These are phyloP conservation scores for Narcine bancroftii DNA, from an alignment of 2,113 vertebrate genomes.

Conservation along the genomic window DNA sequence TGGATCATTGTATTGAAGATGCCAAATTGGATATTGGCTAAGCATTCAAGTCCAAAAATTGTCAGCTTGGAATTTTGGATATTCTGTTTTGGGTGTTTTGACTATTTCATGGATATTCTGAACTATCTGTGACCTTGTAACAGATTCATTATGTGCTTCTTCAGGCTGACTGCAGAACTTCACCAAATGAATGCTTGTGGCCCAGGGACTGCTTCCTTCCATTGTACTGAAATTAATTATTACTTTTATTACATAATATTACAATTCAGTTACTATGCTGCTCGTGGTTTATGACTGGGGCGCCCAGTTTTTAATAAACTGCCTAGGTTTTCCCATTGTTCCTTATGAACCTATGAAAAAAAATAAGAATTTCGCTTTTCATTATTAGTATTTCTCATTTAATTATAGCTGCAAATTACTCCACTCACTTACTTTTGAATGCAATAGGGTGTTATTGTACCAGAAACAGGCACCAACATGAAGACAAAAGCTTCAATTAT, in stretches of 20 bases:
- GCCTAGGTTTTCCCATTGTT: no score
- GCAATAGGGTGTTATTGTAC: background rate
- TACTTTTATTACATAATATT: conserved; percentile 10
- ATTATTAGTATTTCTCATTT: background rate
- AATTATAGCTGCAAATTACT: conserved; percentile 1
- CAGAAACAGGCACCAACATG: background rate
- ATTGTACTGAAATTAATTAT: conserved; percentile 18
- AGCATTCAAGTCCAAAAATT: background rate
- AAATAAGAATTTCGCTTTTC: conserved; percentile 8
- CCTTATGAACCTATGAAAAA: background rate
- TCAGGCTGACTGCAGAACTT: conserved; percentile 14
- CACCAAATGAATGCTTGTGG: background rate
- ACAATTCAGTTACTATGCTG: background rate
- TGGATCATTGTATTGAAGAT: background rate
- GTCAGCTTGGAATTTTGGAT: background rate
- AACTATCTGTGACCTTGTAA: conserved; percentile 28
- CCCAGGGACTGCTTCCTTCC: conserved; percentile 21
- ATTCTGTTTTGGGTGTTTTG: background rate
- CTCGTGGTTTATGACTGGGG: conserved; percentile 19
- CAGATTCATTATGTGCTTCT: conserved; percentile 11
- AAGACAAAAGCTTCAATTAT: background rate
- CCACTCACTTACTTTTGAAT: background rate
- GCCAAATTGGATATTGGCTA: background rate
- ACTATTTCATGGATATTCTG: background rate
- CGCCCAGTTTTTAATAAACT: background rate